Evolutionary conservation across 2,113 vertebrate species (phyloP).

Genomic region (Odontophorus gujanensis): DNA sequence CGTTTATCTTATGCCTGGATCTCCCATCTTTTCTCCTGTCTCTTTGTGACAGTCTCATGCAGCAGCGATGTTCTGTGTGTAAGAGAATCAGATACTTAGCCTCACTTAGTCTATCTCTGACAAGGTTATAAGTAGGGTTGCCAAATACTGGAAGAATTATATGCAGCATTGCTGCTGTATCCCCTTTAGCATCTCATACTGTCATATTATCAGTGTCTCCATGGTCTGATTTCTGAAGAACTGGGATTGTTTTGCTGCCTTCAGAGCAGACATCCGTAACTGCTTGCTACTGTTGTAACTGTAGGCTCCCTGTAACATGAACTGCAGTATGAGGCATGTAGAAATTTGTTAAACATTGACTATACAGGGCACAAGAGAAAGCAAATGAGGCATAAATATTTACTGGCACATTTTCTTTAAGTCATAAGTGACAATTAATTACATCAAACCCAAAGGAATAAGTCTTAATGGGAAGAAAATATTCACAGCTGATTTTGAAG

Average conservation of each 20-base stretch:
- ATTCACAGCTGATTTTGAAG: slow-evolving; percentile 41
- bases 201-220: background rate
- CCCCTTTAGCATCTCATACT: background rate
- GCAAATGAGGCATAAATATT: slow-evolving; percentile 60
- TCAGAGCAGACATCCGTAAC: background rate
- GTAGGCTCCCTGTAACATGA: background rate
- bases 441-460: slow-evolving; percentile 53
- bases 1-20: background rate
- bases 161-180: background rate
- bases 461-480: slow-evolving; percentile 56
- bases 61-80: background rate
- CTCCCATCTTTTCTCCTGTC: background rate
- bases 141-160: background rate
- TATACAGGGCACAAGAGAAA: background rate
- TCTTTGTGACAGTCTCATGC: background rate
- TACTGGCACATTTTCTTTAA: slow-evolving; percentile 67
- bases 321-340: background rate
- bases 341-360: slow-evolving; percentile 15
- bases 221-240: background rate
- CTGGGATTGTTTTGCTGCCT: background rate
- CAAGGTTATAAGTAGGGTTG: background rate
- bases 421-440: slow-evolving; percentile 60
- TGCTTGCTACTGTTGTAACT: background rate
- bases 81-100: background rate
- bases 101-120: background rate